Evolutionary conservation across 2,888 invertebrate species (phyloP).

Genomic region (Spodoptera exigua): DNA sequence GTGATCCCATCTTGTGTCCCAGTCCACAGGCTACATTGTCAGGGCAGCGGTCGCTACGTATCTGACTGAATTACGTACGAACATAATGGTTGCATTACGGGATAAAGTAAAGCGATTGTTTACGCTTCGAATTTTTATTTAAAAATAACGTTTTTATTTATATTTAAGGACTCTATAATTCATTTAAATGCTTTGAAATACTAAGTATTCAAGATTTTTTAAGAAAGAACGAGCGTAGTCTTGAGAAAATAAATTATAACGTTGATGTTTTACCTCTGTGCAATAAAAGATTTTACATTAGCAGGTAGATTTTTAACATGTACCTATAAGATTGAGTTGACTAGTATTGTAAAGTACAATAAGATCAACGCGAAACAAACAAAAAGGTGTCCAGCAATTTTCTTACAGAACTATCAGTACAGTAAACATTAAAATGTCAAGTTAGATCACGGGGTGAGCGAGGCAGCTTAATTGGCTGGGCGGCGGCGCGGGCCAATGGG

Average conservation of each 20-base stretch:
- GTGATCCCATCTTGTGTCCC: slow-evolving; percentile 91
- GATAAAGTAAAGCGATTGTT: slow-evolving; percentile 59
- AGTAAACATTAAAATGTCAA: slow-evolving; percentile 88
- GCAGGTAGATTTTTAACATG: too few species aligned
- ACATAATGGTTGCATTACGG: slow-evolving; percentile 68
- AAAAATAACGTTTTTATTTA: slow-evolving; percentile 1
- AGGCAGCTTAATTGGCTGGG: slow-evolving; percentile 85
- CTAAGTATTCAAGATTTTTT: too few species aligned
- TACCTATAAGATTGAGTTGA: not conserved
- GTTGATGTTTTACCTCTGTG: too few species aligned
- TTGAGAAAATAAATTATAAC: too few species aligned
- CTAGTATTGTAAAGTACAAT: not conserved
- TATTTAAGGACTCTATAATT: not conserved
- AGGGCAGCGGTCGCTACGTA: slow-evolving; percentile 80
- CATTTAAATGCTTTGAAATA: not conserved
- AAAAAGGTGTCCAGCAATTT: slow-evolving; percentile 43
- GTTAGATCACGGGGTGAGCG: slow-evolving; percentile 75
- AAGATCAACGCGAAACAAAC: slow-evolving; percentile 12
- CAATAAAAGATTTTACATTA: too few species aligned
- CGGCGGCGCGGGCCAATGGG: slow-evolving; percentile 80
- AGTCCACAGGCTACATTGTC: slow-evolving; percentile 89
- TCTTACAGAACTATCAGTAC: slow-evolving; percentile 66
- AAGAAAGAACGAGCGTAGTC: too few species aligned
- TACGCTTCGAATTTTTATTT: slow-evolving; percentile 13
- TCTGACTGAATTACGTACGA: slow-evolving; percentile 80